Evolutionary conservation across 2,113 vertebrate species (phyloP), one percentile per base, ranked within the genome.

Genomic region (Numenius arquata): DNA sequence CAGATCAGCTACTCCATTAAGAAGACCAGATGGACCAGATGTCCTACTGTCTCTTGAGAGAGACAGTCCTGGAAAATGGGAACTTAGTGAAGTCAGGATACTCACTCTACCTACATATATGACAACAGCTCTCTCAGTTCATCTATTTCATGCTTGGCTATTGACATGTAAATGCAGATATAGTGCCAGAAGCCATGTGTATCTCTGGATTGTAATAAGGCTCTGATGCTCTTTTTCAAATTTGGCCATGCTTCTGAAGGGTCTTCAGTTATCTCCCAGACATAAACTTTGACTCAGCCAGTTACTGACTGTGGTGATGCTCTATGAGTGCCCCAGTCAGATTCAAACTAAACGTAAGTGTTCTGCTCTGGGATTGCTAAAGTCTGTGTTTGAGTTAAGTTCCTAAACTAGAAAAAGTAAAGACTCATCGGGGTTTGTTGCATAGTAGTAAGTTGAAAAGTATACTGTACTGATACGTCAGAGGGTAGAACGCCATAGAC

Each of bases 1-100:
- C 85, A 95, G 55, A 88, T 92, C 85, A 93, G 12, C 79, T 79
- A 52, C 70, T 93, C 95, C 79, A 87, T 90, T 78, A 89, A 88
- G 40, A 94, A 41, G 43, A 72, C 38, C 75, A 94, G 85, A 90
- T 93, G 83, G 43, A 72, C 38, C 75, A 94, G 85, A 90, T 93
- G 83, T 95, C 80, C 47, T 93, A 12, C 66, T 68, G 70, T 84
- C 66, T 67, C 90, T 72, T 26, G 47, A 92, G 65, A 88, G 36
- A 72, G 36, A 85, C 36, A 67, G 36, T 84, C 55, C 74, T 84
- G 78, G 61, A 67, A 90, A 88, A 80, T 56, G 68, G 85, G 66
- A 95, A 74, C 21, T 32, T 22, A 3, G 41, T 62, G 38, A 84
- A 84, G 56, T 80, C 80, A 71, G 77, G 55, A 38, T 53, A 34